A percentile compares a stretch with the other conserved stretches of the same genome.
Evolutionary conservation across 2,113 vertebrate species (phyloP).

Genomic region (Galemys pyrenaicus): DNA sequence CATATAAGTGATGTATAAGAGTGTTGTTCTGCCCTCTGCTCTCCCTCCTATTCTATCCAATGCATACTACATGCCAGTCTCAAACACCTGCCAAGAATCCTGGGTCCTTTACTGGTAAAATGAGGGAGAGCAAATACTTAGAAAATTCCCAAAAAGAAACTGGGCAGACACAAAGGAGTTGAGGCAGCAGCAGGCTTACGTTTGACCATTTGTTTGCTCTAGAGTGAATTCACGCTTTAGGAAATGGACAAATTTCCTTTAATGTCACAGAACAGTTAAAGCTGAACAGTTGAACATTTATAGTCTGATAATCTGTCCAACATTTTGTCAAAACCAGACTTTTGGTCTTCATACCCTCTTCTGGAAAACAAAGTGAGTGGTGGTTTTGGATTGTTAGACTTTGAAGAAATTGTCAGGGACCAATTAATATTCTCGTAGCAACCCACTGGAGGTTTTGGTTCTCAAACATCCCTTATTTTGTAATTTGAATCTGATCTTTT

Average conservation of each 20-base stretch:
- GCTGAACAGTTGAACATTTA: neutral
- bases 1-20: neutral
- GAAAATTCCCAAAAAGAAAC: neutral
- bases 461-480: neutral
- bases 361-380: neutral
- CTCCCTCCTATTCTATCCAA: neutral
- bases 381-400: neutral
- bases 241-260: neutral
- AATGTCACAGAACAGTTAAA: neutral
- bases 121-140: neutral
- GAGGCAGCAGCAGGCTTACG: neutral
- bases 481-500: slow-evolving; percentile 24
- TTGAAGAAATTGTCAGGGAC: neutral
- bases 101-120: neutral
- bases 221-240: neutral
- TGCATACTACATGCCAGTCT: neutral
- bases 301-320: neutral
- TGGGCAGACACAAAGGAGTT: neutral
- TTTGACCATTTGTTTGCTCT: neutral
- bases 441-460: neutral
- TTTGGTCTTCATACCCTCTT: neutral
- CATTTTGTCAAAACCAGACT: neutral
- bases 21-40: neutral
- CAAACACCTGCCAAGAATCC: neutral
- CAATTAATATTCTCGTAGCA: neutral